A percentile compares a stretch with the other conserved stretches of the same genome.
phyloP scores from a whole-genome alignment of 2,888 invertebrate genomes.

The Meliscaeva auricollis region DNA sequence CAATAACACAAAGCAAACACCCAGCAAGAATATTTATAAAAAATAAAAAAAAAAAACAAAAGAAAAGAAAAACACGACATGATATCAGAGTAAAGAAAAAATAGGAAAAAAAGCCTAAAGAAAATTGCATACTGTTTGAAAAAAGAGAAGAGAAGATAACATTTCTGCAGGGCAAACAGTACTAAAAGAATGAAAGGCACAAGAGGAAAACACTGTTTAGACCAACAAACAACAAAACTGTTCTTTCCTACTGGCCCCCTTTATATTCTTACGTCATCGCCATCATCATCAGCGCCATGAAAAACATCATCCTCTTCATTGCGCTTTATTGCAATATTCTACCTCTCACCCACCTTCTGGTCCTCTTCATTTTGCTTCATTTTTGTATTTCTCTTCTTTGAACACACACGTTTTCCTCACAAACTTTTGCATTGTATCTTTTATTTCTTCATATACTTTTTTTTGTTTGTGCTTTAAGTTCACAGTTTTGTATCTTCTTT shows the following conservation, averaged over 20 bases:
- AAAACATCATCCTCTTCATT: constrained; percentile 31
- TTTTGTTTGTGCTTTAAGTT: constrained; percentile 52
- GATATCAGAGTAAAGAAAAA: not conserved
- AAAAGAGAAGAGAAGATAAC: constrained; percentile 49
- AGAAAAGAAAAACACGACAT: constrained; percentile 41
- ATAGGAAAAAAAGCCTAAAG: constrained; percentile 12
- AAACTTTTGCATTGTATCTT: constrained; percentile 39
- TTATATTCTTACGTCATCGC: constrained; percentile 71
- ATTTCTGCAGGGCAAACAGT: constrained; percentile 36
- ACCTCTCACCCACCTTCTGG: constrained; percentile 6
- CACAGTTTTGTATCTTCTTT: constrained; percentile 30
- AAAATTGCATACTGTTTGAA: constrained; percentile 25
- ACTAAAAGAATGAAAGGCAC: constrained; percentile 6
- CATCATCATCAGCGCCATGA: constrained; percentile 15
- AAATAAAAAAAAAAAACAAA: constrained; percentile 20
- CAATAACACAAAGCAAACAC: constrained; percentile 9
- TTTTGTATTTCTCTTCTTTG: constrained; percentile 36
- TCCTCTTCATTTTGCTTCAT: constrained; percentile 49
- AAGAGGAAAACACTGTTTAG: constrained; percentile 37
- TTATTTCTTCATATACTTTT: constrained; percentile 9
- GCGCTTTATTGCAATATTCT: constrained; percentile 48
- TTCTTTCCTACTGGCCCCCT: constrained; percentile 75
- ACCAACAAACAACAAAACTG: constrained; percentile 70
- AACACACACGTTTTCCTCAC: constrained; percentile 63
- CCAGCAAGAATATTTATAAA: constrained; percentile 17